Percentiles rank a stretch among this genome's conserved stretches.
These are phyloP conservation scores for Eustalomyia histrio DNA, from an alignment of 2,888 invertebrate genomes.

Conservation along the genomic window DNA sequence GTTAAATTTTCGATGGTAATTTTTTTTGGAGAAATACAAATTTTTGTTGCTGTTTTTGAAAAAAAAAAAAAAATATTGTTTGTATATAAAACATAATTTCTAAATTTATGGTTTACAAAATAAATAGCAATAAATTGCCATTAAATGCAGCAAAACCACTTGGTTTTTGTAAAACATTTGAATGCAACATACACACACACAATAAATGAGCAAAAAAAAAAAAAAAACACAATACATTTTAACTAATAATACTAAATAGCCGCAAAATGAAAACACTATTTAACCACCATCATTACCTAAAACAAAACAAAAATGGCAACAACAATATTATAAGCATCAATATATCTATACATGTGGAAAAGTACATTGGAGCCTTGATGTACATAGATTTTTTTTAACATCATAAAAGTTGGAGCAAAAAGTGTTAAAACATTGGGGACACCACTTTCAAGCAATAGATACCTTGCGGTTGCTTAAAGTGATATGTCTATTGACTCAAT, in stretches of 20 bases:
- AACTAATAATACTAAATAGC: slow-evolving; percentile 75
- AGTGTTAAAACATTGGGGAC: too few species aligned
- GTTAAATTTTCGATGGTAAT: too few species aligned
- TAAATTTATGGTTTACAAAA: slow-evolving; percentile 60
- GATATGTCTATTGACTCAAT: too few species aligned
- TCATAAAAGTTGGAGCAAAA: too few species aligned
- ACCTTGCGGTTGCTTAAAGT: too few species aligned
- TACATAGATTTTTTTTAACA: too few species aligned
- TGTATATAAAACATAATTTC: slow-evolving; percentile 45
- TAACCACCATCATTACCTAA: slow-evolving; percentile 63
- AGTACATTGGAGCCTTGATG: background rate
- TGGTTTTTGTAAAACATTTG: slow-evolving; percentile 65
- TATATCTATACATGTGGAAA: slow-evolving; percentile 34
- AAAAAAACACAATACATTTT: slow-evolving; percentile 67
- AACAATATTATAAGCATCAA: slow-evolving; percentile 47
- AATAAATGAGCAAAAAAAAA: slow-evolving; percentile 35
- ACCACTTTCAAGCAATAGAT: too few species aligned
- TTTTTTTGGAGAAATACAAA: background rate
- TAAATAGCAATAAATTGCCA: slow-evolving; percentile 71
- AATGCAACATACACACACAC: slow-evolving; percentile 34
- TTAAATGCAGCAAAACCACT: slow-evolving; percentile 71
- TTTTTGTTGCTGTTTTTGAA: slow-evolving; percentile 29
- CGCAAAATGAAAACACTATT: slow-evolving; percentile 65
- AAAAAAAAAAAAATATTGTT: slow-evolving; percentile 10
- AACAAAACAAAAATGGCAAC: slow-evolving; percentile 37